Evolutionary conservation across 2,888 invertebrate species (phyloP).

Genomic region (Coelinius sp.): DNA sequence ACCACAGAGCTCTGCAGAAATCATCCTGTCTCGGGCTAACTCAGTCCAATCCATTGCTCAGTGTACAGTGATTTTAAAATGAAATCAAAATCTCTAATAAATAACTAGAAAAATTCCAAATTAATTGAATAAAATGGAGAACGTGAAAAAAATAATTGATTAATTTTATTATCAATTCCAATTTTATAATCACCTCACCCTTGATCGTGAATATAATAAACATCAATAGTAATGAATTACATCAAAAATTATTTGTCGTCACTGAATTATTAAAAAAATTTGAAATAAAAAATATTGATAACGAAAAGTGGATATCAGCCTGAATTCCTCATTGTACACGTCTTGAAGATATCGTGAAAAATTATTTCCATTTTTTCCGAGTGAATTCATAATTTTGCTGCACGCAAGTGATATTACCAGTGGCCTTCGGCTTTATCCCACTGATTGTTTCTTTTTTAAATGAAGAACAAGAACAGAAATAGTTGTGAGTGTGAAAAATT

Average conservation of each 20-base stretch:
- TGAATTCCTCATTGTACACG: not conserved
- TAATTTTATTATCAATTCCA: not conserved
- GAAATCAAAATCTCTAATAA: not conserved
- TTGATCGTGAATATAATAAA: not conserved
- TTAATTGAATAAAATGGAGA: no score
- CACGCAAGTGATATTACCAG: constrained; percentile 22
- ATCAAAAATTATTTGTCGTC: no score
- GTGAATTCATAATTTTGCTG: constrained; percentile 9
- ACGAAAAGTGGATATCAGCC: not conserved
- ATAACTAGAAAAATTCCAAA: not conserved
- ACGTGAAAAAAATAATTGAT: not conserved
- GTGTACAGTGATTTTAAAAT: not conserved
- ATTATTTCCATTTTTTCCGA: not conserved
- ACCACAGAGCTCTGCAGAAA: constrained; percentile 9
- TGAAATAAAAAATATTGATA: no score
- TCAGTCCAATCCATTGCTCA: not conserved
- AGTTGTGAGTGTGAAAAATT: not conserved
- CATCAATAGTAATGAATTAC: not conserved
- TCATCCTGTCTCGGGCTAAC: not conserved
- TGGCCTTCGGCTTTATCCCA: constrained; percentile 1
- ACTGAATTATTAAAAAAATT: no score
- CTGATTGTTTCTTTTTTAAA: not conserved
- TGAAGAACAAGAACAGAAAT: not conserved
- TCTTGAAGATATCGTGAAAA: not conserved
- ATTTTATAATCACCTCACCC: not conserved